These are phyloP conservation scores for Busseola fusca DNA, from an alignment of 2,888 invertebrate species.

Conservation along the genomic window DNA sequence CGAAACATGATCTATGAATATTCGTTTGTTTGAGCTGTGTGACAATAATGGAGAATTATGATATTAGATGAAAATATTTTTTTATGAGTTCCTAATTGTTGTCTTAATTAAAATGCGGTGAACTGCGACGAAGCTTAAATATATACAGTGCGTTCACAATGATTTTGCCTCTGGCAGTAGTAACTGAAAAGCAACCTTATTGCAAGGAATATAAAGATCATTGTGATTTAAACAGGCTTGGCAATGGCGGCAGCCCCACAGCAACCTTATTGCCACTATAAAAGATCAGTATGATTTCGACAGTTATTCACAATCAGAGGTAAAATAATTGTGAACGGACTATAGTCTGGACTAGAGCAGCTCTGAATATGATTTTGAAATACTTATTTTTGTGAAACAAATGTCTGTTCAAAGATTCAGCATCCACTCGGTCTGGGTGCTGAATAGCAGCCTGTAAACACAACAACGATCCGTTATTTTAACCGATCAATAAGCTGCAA, in stretches of 20 bases:
- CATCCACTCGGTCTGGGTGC: too few relatives aligned
- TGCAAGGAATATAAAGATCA: not conserved
- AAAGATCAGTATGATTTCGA: not conserved
- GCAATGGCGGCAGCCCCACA: not conserved
- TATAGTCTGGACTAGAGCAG: constrained; percentile 44
- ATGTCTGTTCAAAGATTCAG: too few relatives aligned
- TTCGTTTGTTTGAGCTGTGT: constrained; percentile 42
- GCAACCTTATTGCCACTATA: not conserved
- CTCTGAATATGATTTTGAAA: constrained; percentile 22
- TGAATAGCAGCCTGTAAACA: constrained; percentile 11
- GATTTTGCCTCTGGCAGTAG: not conserved
- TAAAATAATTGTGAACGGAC: not conserved
- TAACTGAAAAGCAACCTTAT: not conserved
- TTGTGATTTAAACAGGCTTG: not conserved
- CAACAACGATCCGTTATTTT: constrained; percentile 9
- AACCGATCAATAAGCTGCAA: too few relatives aligned
- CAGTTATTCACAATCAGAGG: not conserved
- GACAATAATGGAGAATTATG: not conserved
- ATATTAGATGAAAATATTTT: not conserved
- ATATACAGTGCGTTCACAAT: not conserved
- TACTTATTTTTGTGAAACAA: constrained; percentile 11
- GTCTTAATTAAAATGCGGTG: constrained; percentile 10
- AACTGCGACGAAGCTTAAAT: constrained; percentile 7
- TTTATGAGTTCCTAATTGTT: constrained; percentile 6
- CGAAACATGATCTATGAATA: constrained; percentile 12